Conservation (phyloP, 2,113 vertebrate species). For the Thryonomys swinderianus region DNA sequence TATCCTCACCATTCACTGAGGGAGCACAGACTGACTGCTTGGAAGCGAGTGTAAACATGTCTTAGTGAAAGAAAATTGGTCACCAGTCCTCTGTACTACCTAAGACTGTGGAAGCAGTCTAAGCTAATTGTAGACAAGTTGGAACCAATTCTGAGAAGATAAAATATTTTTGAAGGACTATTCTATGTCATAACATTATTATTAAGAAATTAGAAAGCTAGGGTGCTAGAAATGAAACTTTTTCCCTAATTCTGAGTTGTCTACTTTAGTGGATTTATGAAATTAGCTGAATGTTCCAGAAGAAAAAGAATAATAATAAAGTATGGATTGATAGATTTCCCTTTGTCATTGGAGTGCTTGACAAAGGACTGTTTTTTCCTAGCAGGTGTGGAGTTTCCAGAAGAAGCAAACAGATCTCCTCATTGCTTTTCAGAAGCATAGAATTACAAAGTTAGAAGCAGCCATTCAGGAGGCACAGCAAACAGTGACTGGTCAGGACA, state of each 20-base stretch:
- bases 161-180: background rate
- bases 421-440: slow-evolving; percentile 87
- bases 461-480: slow-evolving; percentile 86
- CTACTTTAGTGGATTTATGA: background rate
- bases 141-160: slow-evolving; percentile 20
- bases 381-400: slow-evolving; percentile 91
- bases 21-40: background rate
- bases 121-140: background rate
- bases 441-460: slow-evolving; percentile 86
- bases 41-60: background rate
- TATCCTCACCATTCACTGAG: background rate
- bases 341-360: slow-evolving; percentile 4
- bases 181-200: slow-evolving; percentile 38
- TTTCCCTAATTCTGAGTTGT: slow-evolving; percentile 3
- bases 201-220: slow-evolving; percentile 40
- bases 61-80: slow-evolving; percentile 30
- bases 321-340: slow-evolving; percentile 38
- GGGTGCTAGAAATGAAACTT: background rate
- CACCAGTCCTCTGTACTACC: background rate
- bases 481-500: slow-evolving; percentile 80
- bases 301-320: slow-evolving; percentile 46
- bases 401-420: slow-evolving; percentile 89
- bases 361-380: slow-evolving; percentile 52
- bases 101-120: background rate
- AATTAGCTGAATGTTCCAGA: slow-evolving; percentile 20